Evolutionary conservation across 1,140 invertebrate species (phyloP).

Genomic region (Nasonia vitripennis): DNA sequence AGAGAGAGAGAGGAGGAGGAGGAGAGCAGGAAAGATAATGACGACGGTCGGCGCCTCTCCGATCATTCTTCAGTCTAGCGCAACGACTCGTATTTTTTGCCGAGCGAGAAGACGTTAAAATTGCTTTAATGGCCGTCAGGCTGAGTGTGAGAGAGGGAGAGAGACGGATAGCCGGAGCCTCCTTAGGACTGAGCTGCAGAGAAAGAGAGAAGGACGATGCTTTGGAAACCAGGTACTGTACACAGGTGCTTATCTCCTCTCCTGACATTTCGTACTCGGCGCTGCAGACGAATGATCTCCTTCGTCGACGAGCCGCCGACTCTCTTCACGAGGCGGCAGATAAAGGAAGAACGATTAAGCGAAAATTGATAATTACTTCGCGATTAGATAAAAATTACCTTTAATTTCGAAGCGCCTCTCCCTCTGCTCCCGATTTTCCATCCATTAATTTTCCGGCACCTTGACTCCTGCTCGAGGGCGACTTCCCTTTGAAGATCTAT

Average conservation of each 20-base stretch:
- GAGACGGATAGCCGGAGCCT: neutral
- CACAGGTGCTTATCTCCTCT: conserved; percentile 67
- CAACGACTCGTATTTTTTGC: conserved; percentile 71
- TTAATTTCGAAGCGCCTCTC: conserved; percentile 4
- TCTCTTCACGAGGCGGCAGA: neutral
- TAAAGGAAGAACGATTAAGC: neutral
- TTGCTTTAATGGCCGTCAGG: conserved; percentile 69
- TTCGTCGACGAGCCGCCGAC: neutral
- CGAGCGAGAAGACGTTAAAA: conserved; percentile 68
- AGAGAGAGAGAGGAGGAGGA: conserved; percentile 1
- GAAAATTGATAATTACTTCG: conserved; percentile 21
- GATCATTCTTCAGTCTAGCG: conserved; percentile 74
- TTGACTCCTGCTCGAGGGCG: neutral
- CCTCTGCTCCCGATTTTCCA: neutral
- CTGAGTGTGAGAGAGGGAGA: conserved; percentile 37
- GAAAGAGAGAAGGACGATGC: conserved; percentile 33
- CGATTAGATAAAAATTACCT: conserved; percentile 26
- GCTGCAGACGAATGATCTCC: conserved; percentile 47
- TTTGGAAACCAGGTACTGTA: conserved; percentile 53
- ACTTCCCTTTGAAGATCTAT: too few species aligned
- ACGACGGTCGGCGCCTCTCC: conserved; percentile 68
- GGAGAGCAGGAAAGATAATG: conserved; percentile 56
- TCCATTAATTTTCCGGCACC: neutral
- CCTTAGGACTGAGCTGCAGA: neutral
- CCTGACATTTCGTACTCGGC: conserved; percentile 46